phyloP scores from a whole-genome alignment of 2,888 invertebrate species.

The Eueremaeus valkanovi region DNA sequence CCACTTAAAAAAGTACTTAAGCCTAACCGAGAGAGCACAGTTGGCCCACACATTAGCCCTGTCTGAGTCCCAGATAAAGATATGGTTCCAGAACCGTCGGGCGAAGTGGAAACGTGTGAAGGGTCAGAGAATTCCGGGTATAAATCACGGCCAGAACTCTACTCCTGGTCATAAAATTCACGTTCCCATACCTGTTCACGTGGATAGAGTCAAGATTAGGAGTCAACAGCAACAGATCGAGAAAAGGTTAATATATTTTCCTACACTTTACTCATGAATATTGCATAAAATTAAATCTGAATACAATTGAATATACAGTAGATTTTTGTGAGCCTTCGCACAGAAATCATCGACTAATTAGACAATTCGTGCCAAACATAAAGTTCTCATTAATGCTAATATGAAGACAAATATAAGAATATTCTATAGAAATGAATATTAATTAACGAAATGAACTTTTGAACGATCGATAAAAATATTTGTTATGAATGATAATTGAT shows the following conservation, averaged over 20 bases:
- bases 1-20: conserved; percentile 50
- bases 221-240: conserved; percentile 51
- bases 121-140: conserved; percentile 48
- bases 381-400: no score
- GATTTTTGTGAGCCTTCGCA: no score
- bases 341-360: no score
- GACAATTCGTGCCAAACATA: no score
- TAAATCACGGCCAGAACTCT: neutral
- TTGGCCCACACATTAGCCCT: conserved; percentile 52
- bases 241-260: conserved; percentile 23
- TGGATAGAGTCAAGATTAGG: conserved; percentile 52
- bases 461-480: no score
- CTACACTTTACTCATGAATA: neutral
- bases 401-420: no score
- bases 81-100: conserved; percentile 55
- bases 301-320: no score
- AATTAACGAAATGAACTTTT: no score
- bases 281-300: no score
- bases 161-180: conserved; percentile 52
- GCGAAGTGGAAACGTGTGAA: conserved; percentile 55
- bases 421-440: no score
- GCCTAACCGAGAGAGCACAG: conserved; percentile 49
- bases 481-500: no score
- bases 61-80: conserved; percentile 54
- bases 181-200: conserved; percentile 54